Conservation (phyloP, 2,113 vertebrate genomes). For the Channa argus region DNA sequence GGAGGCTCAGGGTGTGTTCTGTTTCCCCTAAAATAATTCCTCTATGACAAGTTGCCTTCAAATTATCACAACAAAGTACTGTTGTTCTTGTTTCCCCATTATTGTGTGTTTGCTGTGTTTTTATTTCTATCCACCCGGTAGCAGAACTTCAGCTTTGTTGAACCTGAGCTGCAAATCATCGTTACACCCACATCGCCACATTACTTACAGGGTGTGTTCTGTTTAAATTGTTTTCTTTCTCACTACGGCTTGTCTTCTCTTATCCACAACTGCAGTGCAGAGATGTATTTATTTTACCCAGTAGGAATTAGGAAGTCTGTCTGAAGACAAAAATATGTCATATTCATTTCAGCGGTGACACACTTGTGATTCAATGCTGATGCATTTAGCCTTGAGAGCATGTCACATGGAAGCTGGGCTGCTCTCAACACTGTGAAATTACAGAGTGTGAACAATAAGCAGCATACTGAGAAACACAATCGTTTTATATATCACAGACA, state of each 20-base stretch:
- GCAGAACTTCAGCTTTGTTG: background rate
- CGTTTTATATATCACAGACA: slow-evolving; percentile 19
- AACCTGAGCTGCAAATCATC: background rate
- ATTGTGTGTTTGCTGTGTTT: background rate
- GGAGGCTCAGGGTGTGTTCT: background rate
- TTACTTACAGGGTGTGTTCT: too few relatives aligned
- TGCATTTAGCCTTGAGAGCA: slow-evolving; percentile 48
- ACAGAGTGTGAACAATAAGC: slow-evolving; percentile 45
- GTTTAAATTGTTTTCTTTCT: too few relatives aligned
- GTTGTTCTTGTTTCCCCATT: background rate
- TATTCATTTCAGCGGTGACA: slow-evolving; percentile 46
- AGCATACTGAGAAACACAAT: slow-evolving; percentile 29
- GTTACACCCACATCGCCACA: background rate
- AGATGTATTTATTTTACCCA: slow-evolving; percentile 33
- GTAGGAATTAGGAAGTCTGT: slow-evolving; percentile 52
- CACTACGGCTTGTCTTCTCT: background rate
- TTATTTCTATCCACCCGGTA: background rate
- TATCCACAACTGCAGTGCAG: background rate
- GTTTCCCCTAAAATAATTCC: background rate
- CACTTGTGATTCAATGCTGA: slow-evolving; percentile 54
- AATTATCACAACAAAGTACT: background rate
- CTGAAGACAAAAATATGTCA: slow-evolving; percentile 43
- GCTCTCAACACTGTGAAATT: slow-evolving; percentile 31
- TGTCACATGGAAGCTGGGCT: slow-evolving; percentile 23
- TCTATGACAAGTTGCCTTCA: background rate